These are phyloP conservation scores for Ditula angustiorana DNA, from an alignment of 2,888 invertebrate species.

Conservation along the genomic window DNA sequence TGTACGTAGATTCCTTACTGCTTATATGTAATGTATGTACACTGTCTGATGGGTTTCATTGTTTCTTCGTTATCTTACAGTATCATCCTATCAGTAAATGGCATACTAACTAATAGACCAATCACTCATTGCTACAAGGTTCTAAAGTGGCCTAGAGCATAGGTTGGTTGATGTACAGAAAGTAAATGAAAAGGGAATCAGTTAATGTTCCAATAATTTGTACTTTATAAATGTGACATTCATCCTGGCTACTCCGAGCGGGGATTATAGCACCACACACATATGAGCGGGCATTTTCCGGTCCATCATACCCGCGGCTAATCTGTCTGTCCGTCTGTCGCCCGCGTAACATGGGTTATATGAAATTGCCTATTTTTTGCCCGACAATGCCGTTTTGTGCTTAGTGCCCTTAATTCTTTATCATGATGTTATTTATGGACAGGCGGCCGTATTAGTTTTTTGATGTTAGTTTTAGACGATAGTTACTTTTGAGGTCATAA, in stretches of 20 bases:
- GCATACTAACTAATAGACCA: no score
- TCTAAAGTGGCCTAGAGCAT: no score
- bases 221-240: neutral
- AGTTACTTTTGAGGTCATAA: no score
- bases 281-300: slow-evolving; percentile 30
- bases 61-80: no score
- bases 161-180: no score
- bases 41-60: no score
- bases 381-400: slow-evolving; percentile 49
- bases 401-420: slow-evolving; percentile 41
- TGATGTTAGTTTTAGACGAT: slow-evolving; percentile 5
- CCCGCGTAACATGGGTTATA: slow-evolving; percentile 54
- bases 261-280: slow-evolving; percentile 32
- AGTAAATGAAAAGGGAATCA: no score
- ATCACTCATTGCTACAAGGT: no score
- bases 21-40: no score
- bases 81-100: no score
- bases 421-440: slow-evolving; percentile 36
- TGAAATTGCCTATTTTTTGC: slow-evolving; percentile 57
- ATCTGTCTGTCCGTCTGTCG: slow-evolving; percentile 63
- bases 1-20: no score
- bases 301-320: slow-evolving; percentile 52
- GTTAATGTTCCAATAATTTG: no score
- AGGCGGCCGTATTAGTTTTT: slow-evolving; percentile 27
- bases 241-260: slow-evolving; percentile 35